A percentile compares a stretch with the other conserved stretches of the same genome.
phyloP scores from a whole-genome alignment of 1,140 invertebrate genomes.

The Drosophila obscura region DNA sequence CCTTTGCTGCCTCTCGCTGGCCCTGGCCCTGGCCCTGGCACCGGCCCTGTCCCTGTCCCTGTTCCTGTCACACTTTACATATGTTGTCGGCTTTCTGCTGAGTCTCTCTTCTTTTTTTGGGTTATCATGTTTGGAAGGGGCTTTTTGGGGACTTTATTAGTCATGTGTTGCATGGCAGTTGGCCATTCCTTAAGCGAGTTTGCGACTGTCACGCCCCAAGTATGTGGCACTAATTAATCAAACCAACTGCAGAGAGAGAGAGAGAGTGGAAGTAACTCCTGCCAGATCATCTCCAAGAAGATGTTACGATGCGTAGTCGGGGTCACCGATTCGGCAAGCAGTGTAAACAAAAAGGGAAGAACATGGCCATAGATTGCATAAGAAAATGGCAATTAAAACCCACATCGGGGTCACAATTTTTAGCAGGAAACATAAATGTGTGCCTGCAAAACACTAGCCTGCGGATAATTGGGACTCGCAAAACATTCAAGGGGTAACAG shows the following conservation, averaged over 20 bases:
- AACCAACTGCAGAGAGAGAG: constrained; percentile 5
- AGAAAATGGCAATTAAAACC: too few species aligned
- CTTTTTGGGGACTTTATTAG: constrained; percentile 51
- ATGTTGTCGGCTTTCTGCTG: constrained; percentile 61
- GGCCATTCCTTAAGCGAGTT: constrained; percentile 49
- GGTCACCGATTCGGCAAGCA: too few species aligned
- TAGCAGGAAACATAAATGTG: too few species aligned
- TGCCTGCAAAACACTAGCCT: too few species aligned
- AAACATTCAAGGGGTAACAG: too few species aligned
- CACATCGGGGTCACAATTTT: too few species aligned
- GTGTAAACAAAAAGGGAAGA: too few species aligned
- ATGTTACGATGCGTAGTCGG: too few species aligned
- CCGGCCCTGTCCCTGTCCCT: constrained; percentile 25
- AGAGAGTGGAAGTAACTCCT: background rate
- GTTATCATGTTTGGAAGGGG: constrained; percentile 47
- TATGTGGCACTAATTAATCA: constrained; percentile 63
- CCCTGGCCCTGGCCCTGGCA: constrained; percentile 18
- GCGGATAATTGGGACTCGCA: too few species aligned
- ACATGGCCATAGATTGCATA: too few species aligned
- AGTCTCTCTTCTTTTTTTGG: constrained; percentile 7
- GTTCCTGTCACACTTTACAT: constrained; percentile 65
- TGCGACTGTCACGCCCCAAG: constrained; percentile 51
- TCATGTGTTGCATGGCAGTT: constrained; percentile 66
- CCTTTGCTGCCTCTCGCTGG: constrained; percentile 25
- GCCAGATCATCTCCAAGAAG: background rate